phyloP scores from a whole-genome alignment of 1,140 invertebrate species.

The Drosophila miranda region DNA sequence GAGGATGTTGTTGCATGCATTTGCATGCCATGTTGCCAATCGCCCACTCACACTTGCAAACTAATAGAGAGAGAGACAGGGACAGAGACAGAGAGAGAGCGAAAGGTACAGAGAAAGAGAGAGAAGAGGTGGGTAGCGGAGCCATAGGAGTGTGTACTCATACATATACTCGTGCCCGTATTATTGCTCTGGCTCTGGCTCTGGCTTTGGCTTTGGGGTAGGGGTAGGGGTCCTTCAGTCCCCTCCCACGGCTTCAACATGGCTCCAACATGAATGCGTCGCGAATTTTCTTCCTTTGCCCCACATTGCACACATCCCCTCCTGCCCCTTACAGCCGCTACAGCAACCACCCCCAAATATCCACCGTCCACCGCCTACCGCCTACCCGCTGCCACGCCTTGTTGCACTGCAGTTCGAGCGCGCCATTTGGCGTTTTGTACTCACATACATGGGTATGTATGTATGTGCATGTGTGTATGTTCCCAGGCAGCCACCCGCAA shows the following conservation, averaged over 20 bases:
- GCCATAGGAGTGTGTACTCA: background rate
- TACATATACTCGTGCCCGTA: conserved; percentile 3
- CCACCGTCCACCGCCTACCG: no score
- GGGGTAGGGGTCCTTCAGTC: no score
- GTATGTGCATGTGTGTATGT: no score
- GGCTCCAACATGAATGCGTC: conserved; percentile 50
- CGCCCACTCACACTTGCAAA: conserved; percentile 19
- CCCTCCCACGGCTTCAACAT: background rate
- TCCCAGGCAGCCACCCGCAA: background rate
- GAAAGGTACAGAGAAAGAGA: background rate
- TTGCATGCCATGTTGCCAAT: conserved; percentile 67
- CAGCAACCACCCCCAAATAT: no score
- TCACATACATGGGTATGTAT: background rate
- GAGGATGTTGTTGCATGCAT: conserved; percentile 59
- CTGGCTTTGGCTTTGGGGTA: background rate
- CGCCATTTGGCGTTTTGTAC: conserved; percentile 68
- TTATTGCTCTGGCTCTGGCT: background rate
- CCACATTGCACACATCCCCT: conserved; percentile 6
- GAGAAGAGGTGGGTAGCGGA: background rate
- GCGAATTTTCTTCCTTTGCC: conserved; percentile 43
- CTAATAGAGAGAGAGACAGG: background rate
- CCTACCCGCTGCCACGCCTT: conserved; percentile 48
- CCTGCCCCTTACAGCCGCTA: no score
- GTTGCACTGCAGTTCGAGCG: conserved; percentile 59
- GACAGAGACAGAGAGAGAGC: background rate